A percentile compares a stretch with the other conserved stretches of the same genome.
Conservation (phyloP, 2,888 invertebrate species). For the Brachypalpus laphriformis region DNA sequence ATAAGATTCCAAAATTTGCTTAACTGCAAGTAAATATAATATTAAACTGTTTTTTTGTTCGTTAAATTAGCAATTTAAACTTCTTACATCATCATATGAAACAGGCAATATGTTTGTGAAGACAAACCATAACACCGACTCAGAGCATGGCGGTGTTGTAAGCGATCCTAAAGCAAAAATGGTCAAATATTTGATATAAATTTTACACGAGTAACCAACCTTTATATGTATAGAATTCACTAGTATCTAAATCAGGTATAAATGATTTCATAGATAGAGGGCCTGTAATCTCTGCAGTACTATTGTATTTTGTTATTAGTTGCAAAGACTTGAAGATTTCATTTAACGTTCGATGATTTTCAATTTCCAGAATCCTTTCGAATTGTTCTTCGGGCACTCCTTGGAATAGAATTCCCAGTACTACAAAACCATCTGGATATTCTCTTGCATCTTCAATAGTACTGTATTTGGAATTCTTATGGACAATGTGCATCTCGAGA, state of each 20-base stretch:
- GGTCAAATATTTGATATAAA: conserved; percentile 58
- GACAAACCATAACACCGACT: conserved; percentile 89
- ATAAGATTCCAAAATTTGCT: conserved; percentile 39
- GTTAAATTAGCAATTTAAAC: too few relatives aligned
- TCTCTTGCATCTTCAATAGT: conserved; percentile 83
- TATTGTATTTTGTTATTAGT: conserved; percentile 76
- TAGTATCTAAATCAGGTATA: conserved; percentile 77
- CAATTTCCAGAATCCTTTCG: conserved; percentile 39
- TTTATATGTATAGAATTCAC: conserved; percentile 78
- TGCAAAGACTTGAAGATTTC: conserved; percentile 76
- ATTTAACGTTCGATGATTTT: conserved; percentile 75
- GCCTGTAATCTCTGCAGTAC: conserved; percentile 75
- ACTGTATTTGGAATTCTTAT: conserved; percentile 85
- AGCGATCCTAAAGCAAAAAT: conserved; percentile 85
- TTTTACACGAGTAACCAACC: conserved; percentile 78
- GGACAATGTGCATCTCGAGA: conserved; percentile 88
- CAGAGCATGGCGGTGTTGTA: conserved; percentile 89
- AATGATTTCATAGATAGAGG: conserved; percentile 78
- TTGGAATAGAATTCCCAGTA: conserved; percentile 86
- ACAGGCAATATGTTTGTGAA: conserved; percentile 85
- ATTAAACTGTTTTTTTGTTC: background rate
- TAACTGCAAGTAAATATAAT: conserved; percentile 13
- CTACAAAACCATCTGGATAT: conserved; percentile 85
- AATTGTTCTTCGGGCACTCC: conserved; percentile 77
- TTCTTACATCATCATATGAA: conserved; percentile 76